A percentile compares a stretch with the other conserved stretches of the same genome.
These are phyloP conservation scores for Phalera bucephala DNA, from an alignment of 2,888 invertebrate genomes.

Conservation along the genomic window DNA sequence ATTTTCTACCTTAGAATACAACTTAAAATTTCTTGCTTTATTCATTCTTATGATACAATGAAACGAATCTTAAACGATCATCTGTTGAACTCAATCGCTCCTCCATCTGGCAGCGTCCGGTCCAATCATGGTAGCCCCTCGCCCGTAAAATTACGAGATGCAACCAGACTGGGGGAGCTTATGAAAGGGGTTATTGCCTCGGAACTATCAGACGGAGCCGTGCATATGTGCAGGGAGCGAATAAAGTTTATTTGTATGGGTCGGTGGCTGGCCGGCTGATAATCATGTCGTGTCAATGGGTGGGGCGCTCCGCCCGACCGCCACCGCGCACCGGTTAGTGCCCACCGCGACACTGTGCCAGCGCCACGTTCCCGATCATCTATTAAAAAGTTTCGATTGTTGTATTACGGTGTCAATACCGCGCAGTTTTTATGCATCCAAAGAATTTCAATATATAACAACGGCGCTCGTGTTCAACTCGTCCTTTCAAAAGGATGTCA, in stretches of 20 bases:
- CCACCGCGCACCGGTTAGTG: slow-evolving; percentile 55
- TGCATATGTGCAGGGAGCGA: slow-evolving; percentile 75
- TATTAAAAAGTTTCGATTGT: slow-evolving; percentile 35
- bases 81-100: slow-evolving; percentile 23
- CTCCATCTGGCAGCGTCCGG: slow-evolving; percentile 45
- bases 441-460: slow-evolving; percentile 4
- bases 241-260: slow-evolving; percentile 80
- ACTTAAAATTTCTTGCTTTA: neutral
- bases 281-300: slow-evolving; percentile 69
- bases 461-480: slow-evolving; percentile 10
- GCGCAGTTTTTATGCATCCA: slow-evolving; percentile 16
- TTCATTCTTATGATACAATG: too few relatives aligned
- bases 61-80: slow-evolving; percentile 12
- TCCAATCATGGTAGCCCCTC: slow-evolving; percentile 67
- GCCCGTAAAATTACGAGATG: slow-evolving; percentile 76
- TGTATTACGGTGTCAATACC: slow-evolving; percentile 30
- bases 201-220: slow-evolving; percentile 60
- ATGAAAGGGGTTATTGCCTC: slow-evolving; percentile 79
- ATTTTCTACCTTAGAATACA: neutral
- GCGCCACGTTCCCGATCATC: slow-evolving; percentile 39
- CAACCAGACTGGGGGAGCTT: slow-evolving; percentile 68
- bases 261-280: slow-evolving; percentile 67
- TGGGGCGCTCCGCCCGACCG: slow-evolving; percentile 63
- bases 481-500: slow-evolving; percentile 63
- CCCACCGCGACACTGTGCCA: slow-evolving; percentile 54